Base-by-base conservation (phyloP, 2,797 vertebrate species). In the Rhyacichthys aspro region DNA sequence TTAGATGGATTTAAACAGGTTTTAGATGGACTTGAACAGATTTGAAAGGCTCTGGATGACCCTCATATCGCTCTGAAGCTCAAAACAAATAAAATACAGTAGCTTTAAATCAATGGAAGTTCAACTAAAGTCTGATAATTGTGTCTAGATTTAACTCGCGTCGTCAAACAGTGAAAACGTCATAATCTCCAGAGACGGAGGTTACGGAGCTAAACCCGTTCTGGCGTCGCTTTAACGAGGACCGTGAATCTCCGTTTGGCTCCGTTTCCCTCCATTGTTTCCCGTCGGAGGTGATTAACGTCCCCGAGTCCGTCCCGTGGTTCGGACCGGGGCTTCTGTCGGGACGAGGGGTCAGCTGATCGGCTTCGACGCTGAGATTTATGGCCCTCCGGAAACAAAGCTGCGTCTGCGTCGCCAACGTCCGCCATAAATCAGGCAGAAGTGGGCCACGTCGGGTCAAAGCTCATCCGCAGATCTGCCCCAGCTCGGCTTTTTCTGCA, bases 331-430 rank as follows among this genome's bases (percentile, higher is more conserved):
- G 49, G 53, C 0, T 16, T 57, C 53, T 70, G 72, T 62, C 63
- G 69, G n/a, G 74, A 88, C 23, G 74, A 72, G 72, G 83, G 86
- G 86, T 86, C 80, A 84, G 83, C 74, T 85, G 86, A 88, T 88
- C 73, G 49, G 78, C 78, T 85, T 66, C 48, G 82, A 84, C 84
- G 77, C 63, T 60, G 82, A 90, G 90, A 92, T 91, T 91, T 86
- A 93, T 91, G 88, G 87, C 84, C 86, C 79, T 82, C 74, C 81
- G 82, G 86, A 90, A n/a, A 89, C 86, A 89, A 91, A 90, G 87
- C 81, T 65, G 81, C 86, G 88, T 90, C 88, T 87, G 77, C 88
- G 4, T 81, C 65, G 86, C 70, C 83, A 84, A 73, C 68, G 69
- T 73, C 67, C 79, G 63, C 77, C 84, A 90, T 93, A 91, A 92